Percentiles rank a stretch among this genome's conserved stretches.
These are phyloP conservation scores for Agrotis clavis DNA, from an alignment of 2,888 invertebrate species.

Conservation along the genomic window DNA sequence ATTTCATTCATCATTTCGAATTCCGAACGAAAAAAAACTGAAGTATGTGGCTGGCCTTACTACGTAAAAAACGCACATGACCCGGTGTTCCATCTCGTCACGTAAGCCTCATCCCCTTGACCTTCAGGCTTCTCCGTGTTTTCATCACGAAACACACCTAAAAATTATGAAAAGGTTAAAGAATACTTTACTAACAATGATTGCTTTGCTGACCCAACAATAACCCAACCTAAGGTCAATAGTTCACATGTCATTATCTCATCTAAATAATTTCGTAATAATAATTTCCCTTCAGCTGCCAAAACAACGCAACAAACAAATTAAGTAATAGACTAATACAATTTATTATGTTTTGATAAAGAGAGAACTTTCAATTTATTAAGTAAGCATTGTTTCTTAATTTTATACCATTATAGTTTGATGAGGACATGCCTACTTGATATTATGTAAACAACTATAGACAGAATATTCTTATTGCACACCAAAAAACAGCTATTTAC, in stretches of 20 bases:
- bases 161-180: slow-evolving; percentile 31
- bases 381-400: slow-evolving; percentile 43
- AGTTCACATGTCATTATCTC: slow-evolving; percentile 38
- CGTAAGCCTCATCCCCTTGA: too few species aligned
- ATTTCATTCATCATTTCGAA: too few species aligned
- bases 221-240: slow-evolving; percentile 50
- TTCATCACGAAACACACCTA: background rate
- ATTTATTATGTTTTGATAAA: slow-evolving; percentile 39
- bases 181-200: slow-evolving; percentile 16
- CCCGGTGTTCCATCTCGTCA: too few species aligned
- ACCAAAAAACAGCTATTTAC: too few species aligned
- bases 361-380: slow-evolving; percentile 9
- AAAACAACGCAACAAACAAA: slow-evolving; percentile 16
- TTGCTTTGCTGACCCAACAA: slow-evolving; percentile 33
- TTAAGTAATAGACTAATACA: slow-evolving; percentile 36
- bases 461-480: too few species aligned
- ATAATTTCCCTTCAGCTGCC: slow-evolving; percentile 38
- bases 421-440: slow-evolving; percentile 8
- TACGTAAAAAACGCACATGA: too few species aligned
- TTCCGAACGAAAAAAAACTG: too few species aligned
- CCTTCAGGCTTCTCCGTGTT: background rate
- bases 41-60: too few species aligned
- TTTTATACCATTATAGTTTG: slow-evolving; percentile 19
- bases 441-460: slow-evolving; percentile 29
- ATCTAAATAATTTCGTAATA: slow-evolving; percentile 58